Conservation (phyloP, 1,140 invertebrate species). For the Camponotus pennsylvanicus region DNA sequence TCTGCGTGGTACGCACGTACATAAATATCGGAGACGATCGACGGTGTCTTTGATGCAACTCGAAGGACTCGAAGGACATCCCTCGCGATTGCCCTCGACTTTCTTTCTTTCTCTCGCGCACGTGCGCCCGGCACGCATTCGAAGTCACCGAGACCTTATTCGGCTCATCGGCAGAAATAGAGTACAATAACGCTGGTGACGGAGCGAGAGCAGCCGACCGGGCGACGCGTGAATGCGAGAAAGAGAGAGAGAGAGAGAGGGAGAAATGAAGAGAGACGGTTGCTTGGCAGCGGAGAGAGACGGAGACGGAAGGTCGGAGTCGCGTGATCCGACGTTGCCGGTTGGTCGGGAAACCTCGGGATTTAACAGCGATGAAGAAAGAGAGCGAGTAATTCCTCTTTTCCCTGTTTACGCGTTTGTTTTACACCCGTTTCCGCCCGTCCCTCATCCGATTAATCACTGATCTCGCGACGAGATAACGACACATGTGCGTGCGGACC, state of each 20-base stretch:
- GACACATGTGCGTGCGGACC: neutral
- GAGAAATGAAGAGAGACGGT: constrained; percentile 4
- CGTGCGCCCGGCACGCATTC: constrained; percentile 42
- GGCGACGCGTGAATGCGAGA: neutral
- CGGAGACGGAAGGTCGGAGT: neutral
- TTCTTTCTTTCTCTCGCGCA: constrained; percentile 1
- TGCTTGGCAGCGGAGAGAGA: neutral
- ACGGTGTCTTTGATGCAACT: constrained; percentile 21
- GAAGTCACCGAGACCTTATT: constrained; percentile 58
- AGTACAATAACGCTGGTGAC: constrained; percentile 6
- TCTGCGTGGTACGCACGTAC: neutral
- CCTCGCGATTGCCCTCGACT: constrained; percentile 2
- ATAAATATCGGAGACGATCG: neutral
- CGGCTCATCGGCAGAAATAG: constrained; percentile 50
- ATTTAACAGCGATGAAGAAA: constrained; percentile 28
- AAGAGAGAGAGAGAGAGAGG: constrained; percentile 5
- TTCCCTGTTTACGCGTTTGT: constrained; percentile 43
- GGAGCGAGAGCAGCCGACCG: neutral
- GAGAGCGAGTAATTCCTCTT: constrained; percentile 7
- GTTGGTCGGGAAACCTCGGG: constrained; percentile 18
- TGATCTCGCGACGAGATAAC: constrained; percentile 39
- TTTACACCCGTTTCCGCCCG: neutral
- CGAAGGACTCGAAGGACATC: neutral
- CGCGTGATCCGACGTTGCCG: constrained; percentile 41
- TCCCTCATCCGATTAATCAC: constrained; percentile 17